These are phyloP conservation scores for Torymus texanus DNA, from an alignment of 2,888 invertebrate species.

Conservation along the genomic window DNA sequence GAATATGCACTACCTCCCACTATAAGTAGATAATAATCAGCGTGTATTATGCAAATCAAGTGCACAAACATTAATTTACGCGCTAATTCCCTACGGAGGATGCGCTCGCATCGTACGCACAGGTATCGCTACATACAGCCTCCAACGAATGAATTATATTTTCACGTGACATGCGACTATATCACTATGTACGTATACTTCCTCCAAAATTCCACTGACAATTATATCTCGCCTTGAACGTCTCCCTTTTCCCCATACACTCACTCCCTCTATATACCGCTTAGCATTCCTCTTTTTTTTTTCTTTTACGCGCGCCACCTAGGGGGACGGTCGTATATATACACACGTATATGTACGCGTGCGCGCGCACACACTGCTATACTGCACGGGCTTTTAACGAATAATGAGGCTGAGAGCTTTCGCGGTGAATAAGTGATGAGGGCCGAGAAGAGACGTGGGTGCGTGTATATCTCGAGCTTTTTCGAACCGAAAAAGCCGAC, in stretches of 20 bases:
- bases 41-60: slow-evolving; percentile 48
- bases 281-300: too few relatives aligned
- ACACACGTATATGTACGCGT: neutral
- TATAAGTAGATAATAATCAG: slow-evolving; percentile 55
- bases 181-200: neutral
- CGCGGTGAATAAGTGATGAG: slow-evolving; percentile 63
- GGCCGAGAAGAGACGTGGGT: slow-evolving; percentile 11
- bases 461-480: slow-evolving; percentile 28
- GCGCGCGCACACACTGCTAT: neutral
- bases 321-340: too few relatives aligned
- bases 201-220: neutral
- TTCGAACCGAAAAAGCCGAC: slow-evolving; percentile 36
- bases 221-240: slow-evolving; percentile 15
- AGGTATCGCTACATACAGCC: too few relatives aligned
- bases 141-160: slow-evolving; percentile 36
- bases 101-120: too few relatives aligned
- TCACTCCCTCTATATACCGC: neutral
- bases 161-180: slow-evolving; percentile 10
- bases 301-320: too few relatives aligned
- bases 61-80: slow-evolving; percentile 45
- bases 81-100: slow-evolving; percentile 23
- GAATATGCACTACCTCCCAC: slow-evolving; percentile 39
- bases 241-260: neutral
- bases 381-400: slow-evolving; percentile 59
- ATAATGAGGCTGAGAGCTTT: slow-evolving; percentile 62